Conservation (phyloP, 2,888 invertebrate genomes). For the Drosophila ustulata region DNA sequence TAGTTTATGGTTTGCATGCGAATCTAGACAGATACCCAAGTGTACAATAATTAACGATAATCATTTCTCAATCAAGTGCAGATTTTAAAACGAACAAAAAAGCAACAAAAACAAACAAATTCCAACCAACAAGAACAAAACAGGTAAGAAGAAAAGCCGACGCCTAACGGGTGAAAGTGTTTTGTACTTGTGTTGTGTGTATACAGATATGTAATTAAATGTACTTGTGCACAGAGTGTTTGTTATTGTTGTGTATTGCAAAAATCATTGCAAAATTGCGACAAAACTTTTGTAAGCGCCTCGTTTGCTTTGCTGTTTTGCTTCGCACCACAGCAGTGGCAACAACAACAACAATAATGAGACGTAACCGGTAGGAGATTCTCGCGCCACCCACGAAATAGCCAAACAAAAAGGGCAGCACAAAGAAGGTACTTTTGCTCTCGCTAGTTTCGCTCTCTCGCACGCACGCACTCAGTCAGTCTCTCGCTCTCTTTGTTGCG, state of each 20-base stretch:
- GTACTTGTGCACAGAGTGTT: background rate
- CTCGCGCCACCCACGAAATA: conserved; percentile 70
- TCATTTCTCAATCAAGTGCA: conserved; percentile 31
- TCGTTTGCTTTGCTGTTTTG: conserved; percentile 64
- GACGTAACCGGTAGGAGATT: conserved; percentile 72
- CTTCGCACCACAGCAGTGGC: conserved; percentile 51
- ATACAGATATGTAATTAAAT: conserved; percentile 13
- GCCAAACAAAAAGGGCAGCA: conserved; percentile 69
- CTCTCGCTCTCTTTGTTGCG: background rate
- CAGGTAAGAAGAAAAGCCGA: conserved; percentile 68
- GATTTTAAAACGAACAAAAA: conserved; percentile 9
- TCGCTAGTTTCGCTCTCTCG: conserved; percentile 23
- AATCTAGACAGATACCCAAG: conserved; percentile 39
- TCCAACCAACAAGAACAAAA: conserved; percentile 22
- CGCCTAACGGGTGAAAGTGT: conserved; percentile 74
- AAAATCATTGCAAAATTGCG: conserved; percentile 29
- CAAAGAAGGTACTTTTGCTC: conserved; percentile 55
- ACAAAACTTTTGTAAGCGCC: conserved; percentile 50
- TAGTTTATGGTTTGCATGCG: conserved; percentile 40
- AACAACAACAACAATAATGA: conserved; percentile 53
- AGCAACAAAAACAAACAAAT: conserved; percentile 14
- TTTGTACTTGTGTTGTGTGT: conserved; percentile 41
- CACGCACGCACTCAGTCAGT: background rate
- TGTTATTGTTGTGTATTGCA: conserved; percentile 36
- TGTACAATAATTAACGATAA: conserved; percentile 32